These are phyloP conservation scores for Acrossocheilus wenchowensis DNA, from an alignment of 2,797 vertebrate genomes.

Conservation along the genomic window DNA sequence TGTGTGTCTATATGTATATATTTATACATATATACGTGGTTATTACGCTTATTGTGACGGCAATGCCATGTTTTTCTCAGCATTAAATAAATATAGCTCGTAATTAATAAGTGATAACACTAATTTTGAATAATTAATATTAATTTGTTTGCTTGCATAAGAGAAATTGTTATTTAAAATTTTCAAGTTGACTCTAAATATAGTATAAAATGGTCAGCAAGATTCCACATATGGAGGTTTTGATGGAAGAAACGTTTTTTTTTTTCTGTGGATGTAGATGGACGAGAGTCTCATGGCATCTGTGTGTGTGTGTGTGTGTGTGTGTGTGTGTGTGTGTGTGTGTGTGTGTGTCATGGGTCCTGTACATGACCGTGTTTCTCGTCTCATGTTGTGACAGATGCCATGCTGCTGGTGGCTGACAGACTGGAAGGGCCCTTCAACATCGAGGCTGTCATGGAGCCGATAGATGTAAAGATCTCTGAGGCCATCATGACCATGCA, in stretches of 20 bases:
- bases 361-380: not conserved
- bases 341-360: not conserved
- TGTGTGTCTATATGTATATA: too few relatives aligned
- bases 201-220: not conserved
- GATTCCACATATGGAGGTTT: not conserved
- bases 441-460: slow-evolving; percentile 93
- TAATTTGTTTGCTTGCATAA: too few relatives aligned
- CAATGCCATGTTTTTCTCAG: too few relatives aligned
- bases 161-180: too few relatives aligned
- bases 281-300: not conserved
- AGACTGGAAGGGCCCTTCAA: slow-evolving; percentile 93
- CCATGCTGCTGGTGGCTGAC: slow-evolving; percentile 95
- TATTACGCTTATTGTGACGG: too few relatives aligned
- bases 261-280: not conserved
- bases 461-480: slow-evolving; percentile 97
- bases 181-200: not conserved
- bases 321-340: too few relatives aligned
- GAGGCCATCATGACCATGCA: slow-evolving; percentile 98
- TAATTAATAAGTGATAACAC: too few relatives aligned
- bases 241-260: not conserved
- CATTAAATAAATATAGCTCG: too few relatives aligned
- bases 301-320: not conserved
- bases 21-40: too few relatives aligned
- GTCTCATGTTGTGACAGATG: slow-evolving; percentile 81
- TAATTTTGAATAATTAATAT: too few relatives aligned